Percentiles rank a stretch among this genome's conserved stretches.
Evolutionary conservation across 1,140 invertebrate genomes (phyloP).

Genomic region (Drosophila lowei): DNA sequence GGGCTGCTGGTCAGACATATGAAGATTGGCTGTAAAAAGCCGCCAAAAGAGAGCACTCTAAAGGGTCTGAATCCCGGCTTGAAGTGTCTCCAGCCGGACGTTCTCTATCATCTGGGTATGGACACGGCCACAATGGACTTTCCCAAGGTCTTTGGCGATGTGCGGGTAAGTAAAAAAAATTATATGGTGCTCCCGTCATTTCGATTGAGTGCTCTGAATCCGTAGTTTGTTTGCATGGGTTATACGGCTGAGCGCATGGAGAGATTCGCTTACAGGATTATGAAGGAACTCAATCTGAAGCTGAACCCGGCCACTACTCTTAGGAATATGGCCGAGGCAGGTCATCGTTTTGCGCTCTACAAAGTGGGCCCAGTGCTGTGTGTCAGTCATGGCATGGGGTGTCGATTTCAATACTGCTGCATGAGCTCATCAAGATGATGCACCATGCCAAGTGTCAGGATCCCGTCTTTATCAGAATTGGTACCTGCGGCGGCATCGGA

Average conservation of each 20-base stretch:
- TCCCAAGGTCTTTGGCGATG: conserved; percentile 61
- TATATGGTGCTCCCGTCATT: too few relatives aligned
- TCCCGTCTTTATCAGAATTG: conserved; percentile 95
- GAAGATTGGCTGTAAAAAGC: conserved; percentile 28
- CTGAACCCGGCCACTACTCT: conserved; percentile 42
- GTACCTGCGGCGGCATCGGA: conserved; percentile 95
- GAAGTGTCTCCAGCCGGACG: conserved; percentile 51
- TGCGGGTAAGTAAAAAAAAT: conserved; percentile 43
- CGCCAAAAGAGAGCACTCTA: conserved; percentile 7
- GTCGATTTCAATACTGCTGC: conserved; percentile 90
- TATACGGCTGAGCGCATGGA: conserved; percentile 45
- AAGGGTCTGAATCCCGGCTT: conserved; percentile 51
- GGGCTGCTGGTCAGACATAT: conserved; percentile 44
- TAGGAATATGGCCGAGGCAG: conserved; percentile 38
- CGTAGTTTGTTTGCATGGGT: conserved; percentile 58
- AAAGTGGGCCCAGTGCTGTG: conserved; percentile 68
- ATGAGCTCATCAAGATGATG: conserved; percentile 91
- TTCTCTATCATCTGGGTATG: conserved; percentile 48
- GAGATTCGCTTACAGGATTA: conserved; percentile 48
- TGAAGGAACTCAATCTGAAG: conserved; percentile 57
- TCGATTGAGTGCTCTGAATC: too few relatives aligned
- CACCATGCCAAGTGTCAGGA: conserved; percentile 93
- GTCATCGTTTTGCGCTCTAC: conserved; percentile 46
- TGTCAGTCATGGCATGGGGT: conserved; percentile 91
- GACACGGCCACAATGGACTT: conserved; percentile 46